phyloP scores from a whole-genome alignment of 2,797 vertebrate species.

The Takifugu ocellatus region DNA sequence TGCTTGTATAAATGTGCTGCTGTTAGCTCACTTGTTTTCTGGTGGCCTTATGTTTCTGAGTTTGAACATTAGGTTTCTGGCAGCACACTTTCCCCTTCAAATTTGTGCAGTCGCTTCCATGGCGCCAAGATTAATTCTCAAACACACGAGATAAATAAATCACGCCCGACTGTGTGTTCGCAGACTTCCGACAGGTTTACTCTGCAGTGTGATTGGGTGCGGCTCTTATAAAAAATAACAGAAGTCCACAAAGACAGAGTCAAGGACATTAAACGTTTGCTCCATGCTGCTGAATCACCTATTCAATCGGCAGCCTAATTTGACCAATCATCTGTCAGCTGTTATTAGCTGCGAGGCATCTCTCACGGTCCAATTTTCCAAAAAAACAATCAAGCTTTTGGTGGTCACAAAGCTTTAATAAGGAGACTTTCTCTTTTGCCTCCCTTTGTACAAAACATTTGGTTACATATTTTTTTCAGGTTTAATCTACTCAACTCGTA shows the following conservation, averaged over 20 bases:
- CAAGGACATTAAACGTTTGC: conserved; percentile 2
- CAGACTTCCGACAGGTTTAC: conserved; percentile 8
- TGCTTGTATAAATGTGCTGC: conserved; percentile 10
- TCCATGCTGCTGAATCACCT: neutral
- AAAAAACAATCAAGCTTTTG: neutral
- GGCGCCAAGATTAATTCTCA: neutral
- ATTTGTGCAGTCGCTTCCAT: conserved; percentile 5
- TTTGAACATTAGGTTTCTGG: conserved; percentile 4
- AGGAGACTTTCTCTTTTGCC: neutral
- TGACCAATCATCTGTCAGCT: neutral
- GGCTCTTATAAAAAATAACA: neutral
- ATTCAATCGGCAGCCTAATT: neutral
- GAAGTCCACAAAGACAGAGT: neutral
- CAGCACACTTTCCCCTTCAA: neutral
- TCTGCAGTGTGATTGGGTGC: neutral
- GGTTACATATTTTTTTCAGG: neutral
- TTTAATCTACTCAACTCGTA: neutral
- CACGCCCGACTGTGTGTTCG: neutral
- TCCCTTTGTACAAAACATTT: neutral
- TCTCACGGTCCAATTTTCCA: neutral
- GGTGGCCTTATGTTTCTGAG: neutral
- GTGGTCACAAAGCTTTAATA: neutral
- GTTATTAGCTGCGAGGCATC: neutral
- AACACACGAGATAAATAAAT: neutral
- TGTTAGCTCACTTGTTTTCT: conserved; percentile 6